These are phyloP conservation scores for Teleiodes luculella DNA, from an alignment of 2,888 invertebrate species.

Conservation along the genomic window DNA sequence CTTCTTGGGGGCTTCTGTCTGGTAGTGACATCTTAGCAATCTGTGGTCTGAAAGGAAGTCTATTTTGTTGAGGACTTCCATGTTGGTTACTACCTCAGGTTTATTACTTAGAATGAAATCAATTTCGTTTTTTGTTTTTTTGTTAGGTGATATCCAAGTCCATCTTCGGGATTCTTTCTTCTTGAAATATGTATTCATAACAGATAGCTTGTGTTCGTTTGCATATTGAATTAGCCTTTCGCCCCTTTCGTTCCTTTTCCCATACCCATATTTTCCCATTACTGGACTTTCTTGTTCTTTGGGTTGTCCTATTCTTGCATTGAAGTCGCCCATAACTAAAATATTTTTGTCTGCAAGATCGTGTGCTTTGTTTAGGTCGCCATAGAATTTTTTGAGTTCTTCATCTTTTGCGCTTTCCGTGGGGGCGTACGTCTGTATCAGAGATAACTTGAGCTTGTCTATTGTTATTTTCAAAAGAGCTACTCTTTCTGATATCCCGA, in stretches of 20 bases:
- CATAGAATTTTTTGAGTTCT: constrained; percentile 16
- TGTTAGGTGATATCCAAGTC: constrained; percentile 22
- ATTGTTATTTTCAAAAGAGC: no score
- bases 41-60: constrained; percentile 16
- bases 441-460: no score
- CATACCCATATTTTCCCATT: constrained; percentile 20
- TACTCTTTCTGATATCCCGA: no score
- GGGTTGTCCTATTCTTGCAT: constrained; percentile 18
- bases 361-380: constrained; percentile 10
- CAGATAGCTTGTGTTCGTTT: constrained; percentile 21
- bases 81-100: constrained; percentile 11
- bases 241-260: constrained; percentile 22
- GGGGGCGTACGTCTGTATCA: constrained; percentile 11
- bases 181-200: constrained; percentile 23
- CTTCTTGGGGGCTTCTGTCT: constrained; percentile 1
- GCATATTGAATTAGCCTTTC: constrained; percentile 25
- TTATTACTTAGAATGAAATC: constrained; percentile 21
- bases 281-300: constrained; percentile 12
- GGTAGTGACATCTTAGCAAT: constrained; percentile 13
- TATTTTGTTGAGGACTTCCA: background rate
- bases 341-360: constrained; percentile 7
- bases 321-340: constrained; percentile 11
- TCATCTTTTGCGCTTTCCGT: constrained; percentile 15
- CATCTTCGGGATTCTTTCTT: constrained; percentile 14
- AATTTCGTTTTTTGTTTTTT: constrained; percentile 20